A percentile compares a stretch with the other conserved stretches of the same genome.
Evolutionary conservation across 2,113 vertebrate species (phyloP).

Genomic region (Oncorhynchus gorbuscha): DNA sequence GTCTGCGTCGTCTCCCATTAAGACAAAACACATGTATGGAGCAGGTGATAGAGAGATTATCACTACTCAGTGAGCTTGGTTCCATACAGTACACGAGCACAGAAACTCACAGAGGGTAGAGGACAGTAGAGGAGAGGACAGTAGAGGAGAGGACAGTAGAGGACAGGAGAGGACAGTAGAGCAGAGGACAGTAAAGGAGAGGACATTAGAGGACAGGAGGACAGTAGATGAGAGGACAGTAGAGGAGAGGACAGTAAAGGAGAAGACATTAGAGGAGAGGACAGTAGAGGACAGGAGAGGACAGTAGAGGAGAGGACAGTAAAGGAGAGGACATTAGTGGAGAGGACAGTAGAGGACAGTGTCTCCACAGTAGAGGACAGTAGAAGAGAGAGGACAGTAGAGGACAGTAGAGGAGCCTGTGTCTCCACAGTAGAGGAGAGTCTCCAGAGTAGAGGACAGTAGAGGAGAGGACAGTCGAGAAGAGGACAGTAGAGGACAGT

Average conservation of each 20-base stretch:
- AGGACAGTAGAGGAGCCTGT: not conserved
- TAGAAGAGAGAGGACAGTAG: not conserved
- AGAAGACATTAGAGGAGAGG: too few species aligned
- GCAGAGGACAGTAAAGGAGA: not conserved
- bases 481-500: not conserved
- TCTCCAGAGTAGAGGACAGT: too few species aligned
- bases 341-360: slow-evolving; percentile 10
- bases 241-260: too few species aligned
- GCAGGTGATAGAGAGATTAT: slow-evolving; percentile 52
- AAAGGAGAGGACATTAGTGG: not conserved
- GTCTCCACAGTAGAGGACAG: too few species aligned
- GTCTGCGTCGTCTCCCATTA: slow-evolving; percentile 34
- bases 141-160: too few species aligned
- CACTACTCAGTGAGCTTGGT: slow-evolving; percentile 22
- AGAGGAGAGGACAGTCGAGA: not conserved
- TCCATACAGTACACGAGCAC: slow-evolving; percentile 25
- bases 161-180: too few species aligned
- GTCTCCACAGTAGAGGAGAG: not conserved
- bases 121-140: too few species aligned
- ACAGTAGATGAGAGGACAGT: not conserved
- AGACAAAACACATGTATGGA: slow-evolving; percentile 34
- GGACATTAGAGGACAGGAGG: not conserved
- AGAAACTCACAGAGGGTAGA: slow-evolving; percentile 34
- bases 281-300: not conserved
- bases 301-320: too few species aligned